Evolutionary conservation across 2,113 vertebrate species (phyloP).

Genomic region (Alces alces): DNA sequence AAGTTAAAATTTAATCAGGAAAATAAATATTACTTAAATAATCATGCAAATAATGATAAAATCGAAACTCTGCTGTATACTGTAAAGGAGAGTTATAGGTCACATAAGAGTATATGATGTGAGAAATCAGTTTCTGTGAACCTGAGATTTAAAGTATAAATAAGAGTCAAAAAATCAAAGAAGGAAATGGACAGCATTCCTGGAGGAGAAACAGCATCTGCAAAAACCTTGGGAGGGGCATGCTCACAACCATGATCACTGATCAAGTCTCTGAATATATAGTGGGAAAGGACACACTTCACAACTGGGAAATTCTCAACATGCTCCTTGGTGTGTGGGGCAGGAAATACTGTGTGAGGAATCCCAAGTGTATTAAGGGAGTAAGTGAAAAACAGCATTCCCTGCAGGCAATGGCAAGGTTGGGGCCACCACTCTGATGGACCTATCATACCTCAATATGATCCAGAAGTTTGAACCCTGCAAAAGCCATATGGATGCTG

Average conservation of each 20-base stretch:
- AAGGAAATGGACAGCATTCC: not conserved
- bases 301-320: not conserved
- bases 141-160: not conserved
- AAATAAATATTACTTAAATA: conserved; percentile 3
- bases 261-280: not conserved
- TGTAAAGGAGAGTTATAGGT: not conserved
- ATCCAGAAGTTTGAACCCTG: not conserved
- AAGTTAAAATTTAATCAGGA: not conserved
- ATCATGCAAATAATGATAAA: not conserved
- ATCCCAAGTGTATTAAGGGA: not conserved
- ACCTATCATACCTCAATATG: not conserved
- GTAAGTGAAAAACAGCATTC: not conserved
- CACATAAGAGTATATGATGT: not conserved
- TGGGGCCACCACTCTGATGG: not conserved
- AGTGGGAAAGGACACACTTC: not conserved
- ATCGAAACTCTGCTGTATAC: not conserved
- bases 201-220: not conserved
- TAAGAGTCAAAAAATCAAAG: not conserved
- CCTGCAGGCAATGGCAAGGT: not conserved
- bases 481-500: not conserved
- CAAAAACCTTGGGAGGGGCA: not conserved
- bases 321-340: not conserved
- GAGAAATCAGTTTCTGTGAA: not conserved
- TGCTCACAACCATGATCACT: not conserved
- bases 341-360: not conserved